Evolutionary conservation across 2,797 vertebrate genomes (phyloP).

Genomic region (Tragelaphus oryx): DNA sequence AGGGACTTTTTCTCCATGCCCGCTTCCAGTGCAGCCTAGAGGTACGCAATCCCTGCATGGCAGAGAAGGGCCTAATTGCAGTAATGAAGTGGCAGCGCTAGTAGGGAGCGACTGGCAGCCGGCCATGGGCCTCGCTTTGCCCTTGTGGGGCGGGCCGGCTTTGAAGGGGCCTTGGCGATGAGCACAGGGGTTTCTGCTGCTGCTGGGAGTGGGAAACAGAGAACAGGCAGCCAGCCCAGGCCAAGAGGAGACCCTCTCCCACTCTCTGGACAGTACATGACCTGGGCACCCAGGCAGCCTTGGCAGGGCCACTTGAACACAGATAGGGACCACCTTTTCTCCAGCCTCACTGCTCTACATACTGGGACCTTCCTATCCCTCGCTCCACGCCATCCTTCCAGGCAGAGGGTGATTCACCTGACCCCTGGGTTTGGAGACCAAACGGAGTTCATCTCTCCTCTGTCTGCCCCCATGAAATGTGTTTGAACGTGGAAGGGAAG

Average conservation of each 20-base stretch:
- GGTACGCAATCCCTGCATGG: conserved; percentile 54
- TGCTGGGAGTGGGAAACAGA: not conserved
- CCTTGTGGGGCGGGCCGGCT: not conserved
- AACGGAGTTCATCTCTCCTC: not conserved
- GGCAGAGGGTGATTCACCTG: not conserved
- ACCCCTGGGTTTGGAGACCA: not conserved
- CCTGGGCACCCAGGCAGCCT: not conserved
- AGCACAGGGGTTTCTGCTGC: not conserved
- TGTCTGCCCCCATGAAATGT: not conserved
- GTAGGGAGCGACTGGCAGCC: conserved; percentile 58
- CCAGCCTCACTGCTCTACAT: not conserved
- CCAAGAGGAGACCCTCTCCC: not conserved
- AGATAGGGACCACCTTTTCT: not conserved
- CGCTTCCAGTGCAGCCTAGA: conserved; percentile 31
- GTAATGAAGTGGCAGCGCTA: conserved; percentile 66
- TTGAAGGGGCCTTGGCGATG: not conserved
- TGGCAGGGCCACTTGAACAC: not conserved
- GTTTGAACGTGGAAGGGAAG: not conserved
- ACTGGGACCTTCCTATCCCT: not conserved
- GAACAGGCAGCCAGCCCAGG: not conserved
- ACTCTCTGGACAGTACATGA: not conserved
- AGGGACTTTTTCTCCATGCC: not conserved
- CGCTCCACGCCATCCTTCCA: not conserved
- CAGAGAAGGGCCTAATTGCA: conserved; percentile 66
- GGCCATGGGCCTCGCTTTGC: conserved; percentile 16